Evolutionary conservation across 2,797 vertebrate genomes (phyloP).

Genomic region (Tragelaphus eurycerus): DNA sequence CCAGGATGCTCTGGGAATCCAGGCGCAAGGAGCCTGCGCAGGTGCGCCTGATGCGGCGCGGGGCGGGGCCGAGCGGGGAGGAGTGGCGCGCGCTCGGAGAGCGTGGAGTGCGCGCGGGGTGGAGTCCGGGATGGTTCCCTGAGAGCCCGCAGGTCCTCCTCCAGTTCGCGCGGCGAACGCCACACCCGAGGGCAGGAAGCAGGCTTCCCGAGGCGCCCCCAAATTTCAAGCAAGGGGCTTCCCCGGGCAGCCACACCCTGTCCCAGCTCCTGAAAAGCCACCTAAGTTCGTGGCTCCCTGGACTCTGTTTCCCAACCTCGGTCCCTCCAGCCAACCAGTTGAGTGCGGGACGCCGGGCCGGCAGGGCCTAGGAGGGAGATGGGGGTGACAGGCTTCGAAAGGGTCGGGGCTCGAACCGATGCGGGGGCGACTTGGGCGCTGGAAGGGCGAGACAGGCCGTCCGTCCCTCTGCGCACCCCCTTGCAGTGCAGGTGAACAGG

Average conservation of each 20-base stretch:
- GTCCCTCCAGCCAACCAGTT: fast-evolving
- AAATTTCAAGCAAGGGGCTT: too few relatives aligned
- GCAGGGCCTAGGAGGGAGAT: fast-evolving
- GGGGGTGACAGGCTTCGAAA: fast-evolving
- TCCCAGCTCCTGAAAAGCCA: too few relatives aligned
- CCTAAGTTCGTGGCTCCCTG: fast-evolving
- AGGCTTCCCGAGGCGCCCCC: too few relatives aligned
- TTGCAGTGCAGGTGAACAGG: too few relatives aligned
- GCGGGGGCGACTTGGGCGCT: neutral
- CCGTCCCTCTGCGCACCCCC: neutral
- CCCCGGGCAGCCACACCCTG: fast-evolving
- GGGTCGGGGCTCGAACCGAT: neutral
- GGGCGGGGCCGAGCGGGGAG: neutral
- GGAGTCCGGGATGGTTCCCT: fast-evolving
- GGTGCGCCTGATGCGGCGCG: neutral
- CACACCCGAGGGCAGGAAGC: neutral
- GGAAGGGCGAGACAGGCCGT: neutral
- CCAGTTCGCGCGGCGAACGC: fast-evolving
- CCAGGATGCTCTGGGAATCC: neutral
- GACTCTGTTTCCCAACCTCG: fast-evolving
- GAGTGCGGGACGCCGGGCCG: fast-evolving
- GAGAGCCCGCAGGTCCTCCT: neutral
- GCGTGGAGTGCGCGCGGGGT: fast-evolving
- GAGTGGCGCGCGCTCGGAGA: too few relatives aligned
- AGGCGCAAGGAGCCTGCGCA: neutral